A percentile compares a stretch with the other conserved stretches of the same genome.
Conservation (phyloP, 1,140 invertebrate genomes). For the Nephotettix cincticeps region DNA sequence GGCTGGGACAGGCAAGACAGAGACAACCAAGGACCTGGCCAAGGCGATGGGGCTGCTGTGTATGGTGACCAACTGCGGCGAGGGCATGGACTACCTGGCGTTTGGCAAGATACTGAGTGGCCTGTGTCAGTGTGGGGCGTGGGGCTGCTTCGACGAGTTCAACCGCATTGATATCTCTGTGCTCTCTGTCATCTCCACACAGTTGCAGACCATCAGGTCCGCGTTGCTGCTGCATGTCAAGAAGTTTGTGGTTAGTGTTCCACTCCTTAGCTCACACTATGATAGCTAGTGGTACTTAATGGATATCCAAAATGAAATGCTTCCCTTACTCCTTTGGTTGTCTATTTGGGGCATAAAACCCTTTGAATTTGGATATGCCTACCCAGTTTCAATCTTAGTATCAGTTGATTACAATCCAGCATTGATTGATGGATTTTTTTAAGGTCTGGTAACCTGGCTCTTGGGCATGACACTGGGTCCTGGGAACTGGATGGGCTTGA, state of each 20-base stretch:
- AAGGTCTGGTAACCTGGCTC: too few species aligned
- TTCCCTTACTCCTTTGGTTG: too few species aligned
- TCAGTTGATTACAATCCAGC: too few species aligned
- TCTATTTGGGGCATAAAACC: too few species aligned
- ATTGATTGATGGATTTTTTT: too few species aligned
- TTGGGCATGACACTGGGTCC: too few species aligned
- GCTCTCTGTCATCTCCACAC: slow-evolving; percentile 87
- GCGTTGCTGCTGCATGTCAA: slow-evolving; percentile 72
- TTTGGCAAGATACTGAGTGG: slow-evolving; percentile 84
- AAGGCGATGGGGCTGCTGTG: slow-evolving; percentile 70
- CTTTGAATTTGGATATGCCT: too few species aligned
- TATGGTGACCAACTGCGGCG: slow-evolving; percentile 89
- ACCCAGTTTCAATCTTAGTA: too few species aligned
- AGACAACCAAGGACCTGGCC: slow-evolving; percentile 87
- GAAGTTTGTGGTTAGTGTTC: slow-evolving; percentile 69
- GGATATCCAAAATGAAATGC: too few species aligned
- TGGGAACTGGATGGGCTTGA: too few species aligned
- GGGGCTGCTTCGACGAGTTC: slow-evolving; percentile 92
- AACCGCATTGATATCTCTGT: slow-evolving; percentile 89
- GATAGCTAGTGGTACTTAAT: too few species aligned
- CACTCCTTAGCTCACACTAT: too few species aligned
- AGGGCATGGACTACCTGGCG: slow-evolving; percentile 86
- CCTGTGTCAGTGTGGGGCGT: slow-evolving; percentile 72
- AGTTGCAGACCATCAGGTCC: slow-evolving; percentile 83
- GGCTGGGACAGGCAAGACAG: slow-evolving; percentile 86